phyloP scores from a whole-genome alignment of 1,140 invertebrate genomes.

The Plectrocnemia conspersa region DNA sequence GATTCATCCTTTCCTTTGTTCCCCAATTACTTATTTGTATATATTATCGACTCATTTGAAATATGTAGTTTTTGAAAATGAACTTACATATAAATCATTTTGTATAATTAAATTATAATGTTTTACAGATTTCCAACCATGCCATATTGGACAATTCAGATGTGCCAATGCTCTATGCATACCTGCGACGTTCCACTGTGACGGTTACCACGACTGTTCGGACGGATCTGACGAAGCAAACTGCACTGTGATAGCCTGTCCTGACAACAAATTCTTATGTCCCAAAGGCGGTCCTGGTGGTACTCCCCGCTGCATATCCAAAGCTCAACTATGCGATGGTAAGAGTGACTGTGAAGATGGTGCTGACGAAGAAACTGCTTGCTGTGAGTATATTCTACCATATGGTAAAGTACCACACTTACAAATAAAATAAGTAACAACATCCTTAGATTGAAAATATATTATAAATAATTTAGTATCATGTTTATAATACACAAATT shows the following conservation, averaged over 20 bases:
- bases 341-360: slow-evolving; percentile 85
- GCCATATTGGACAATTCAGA: slow-evolving; percentile 85
- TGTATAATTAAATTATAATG: slow-evolving; percentile 3
- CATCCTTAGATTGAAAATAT: no score
- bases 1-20: no score
- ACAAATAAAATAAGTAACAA: background rate
- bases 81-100: background rate
- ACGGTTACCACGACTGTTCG: slow-evolving; percentile 77
- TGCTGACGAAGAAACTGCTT: slow-evolving; percentile 82
- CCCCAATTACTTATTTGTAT: no score
- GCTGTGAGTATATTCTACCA: slow-evolving; percentile 88
- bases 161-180: slow-evolving; percentile 93
- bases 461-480: background rate
- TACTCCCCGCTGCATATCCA: slow-evolving; percentile 80
- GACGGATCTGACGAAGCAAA: slow-evolving; percentile 87
- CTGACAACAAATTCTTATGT: slow-evolving; percentile 88
- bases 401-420: background rate
- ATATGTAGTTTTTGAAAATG: no score
- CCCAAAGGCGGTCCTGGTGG: slow-evolving; percentile 66
- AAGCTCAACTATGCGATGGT: slow-evolving; percentile 83
- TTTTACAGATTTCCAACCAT: slow-evolving; percentile 77
- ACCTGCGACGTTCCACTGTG: slow-evolving; percentile 75
- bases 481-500: background rate
- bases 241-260: slow-evolving; percentile 84
- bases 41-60: no score